Percentiles rank a stretch among this genome's conserved stretches.
Conservation (phyloP, 2,797 vertebrate species). For the Morus bassanus region DNA sequence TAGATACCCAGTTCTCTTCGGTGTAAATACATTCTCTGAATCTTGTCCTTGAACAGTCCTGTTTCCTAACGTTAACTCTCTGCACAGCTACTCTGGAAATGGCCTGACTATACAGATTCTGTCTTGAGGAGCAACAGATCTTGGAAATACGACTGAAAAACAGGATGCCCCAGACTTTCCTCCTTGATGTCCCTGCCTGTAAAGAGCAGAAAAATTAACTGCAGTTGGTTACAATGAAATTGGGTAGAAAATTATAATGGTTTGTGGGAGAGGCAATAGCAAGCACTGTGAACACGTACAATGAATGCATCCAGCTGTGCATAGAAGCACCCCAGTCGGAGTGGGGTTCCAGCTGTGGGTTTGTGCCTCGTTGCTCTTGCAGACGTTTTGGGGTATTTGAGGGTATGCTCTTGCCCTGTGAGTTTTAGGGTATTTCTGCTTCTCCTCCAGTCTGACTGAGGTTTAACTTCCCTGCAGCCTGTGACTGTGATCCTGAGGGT, state of each 20-base stretch:
- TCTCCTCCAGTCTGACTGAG: not conserved
- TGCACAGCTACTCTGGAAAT: constrained; percentile 26
- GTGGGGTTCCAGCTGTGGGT: not conserved
- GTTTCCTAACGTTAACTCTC: constrained; percentile 26
- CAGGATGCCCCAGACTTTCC: not conserved
- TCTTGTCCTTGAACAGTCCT: constrained; percentile 11
- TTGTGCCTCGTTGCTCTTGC: not conserved
- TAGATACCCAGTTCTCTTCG: constrained; percentile 31
- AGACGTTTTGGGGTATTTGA: not conserved
- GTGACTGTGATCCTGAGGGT: constrained; percentile 93
- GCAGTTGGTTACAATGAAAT: not conserved
- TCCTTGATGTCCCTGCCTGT: not conserved
- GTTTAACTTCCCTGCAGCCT: constrained; percentile 77
- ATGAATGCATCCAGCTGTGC: not conserved
- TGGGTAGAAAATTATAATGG: not conserved
- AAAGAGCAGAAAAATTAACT: not conserved
- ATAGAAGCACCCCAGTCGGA: accelerated
- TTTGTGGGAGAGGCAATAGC: not conserved
- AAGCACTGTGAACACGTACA: not conserved
- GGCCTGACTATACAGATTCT: not conserved
- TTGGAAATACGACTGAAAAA: constrained; percentile 9
- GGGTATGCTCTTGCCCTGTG: not conserved
- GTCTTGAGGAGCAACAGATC: not conserved
- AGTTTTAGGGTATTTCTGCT: not conserved
- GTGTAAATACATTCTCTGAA: constrained; percentile 35